Conservation (phyloP, 35 echinoderm and acorn worm species). For the Ophioderma brevispina region DNA sequence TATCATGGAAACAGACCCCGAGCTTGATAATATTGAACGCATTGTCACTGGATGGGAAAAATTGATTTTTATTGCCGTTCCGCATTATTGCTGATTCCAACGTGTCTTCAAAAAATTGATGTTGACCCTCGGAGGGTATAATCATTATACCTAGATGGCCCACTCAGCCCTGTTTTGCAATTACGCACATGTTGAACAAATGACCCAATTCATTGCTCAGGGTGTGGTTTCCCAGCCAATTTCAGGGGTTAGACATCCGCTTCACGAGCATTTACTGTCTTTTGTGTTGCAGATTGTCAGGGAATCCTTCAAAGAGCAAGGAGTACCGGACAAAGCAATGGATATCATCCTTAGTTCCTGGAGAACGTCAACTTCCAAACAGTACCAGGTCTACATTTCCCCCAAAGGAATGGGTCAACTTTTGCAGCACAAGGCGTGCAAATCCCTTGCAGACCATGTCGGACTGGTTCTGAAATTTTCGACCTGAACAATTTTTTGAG, state of each 20-base stretch:
- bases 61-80: constrained; percentile 22
- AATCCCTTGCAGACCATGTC: constrained; percentile 40
- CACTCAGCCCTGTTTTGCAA: constrained; percentile 20
- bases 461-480: neutral
- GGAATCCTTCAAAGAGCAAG: neutral
- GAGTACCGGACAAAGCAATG: constrained; percentile 10
- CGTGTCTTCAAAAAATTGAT: constrained; percentile 42
- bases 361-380: constrained; percentile 20
- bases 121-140: constrained; percentile 37
- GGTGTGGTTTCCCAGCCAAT: neutral
- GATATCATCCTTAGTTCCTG: constrained; percentile 18
- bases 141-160: constrained; percentile 27
- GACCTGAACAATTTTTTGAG: constrained; percentile 18
- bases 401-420: constrained; percentile 68
- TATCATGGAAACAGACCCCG: constrained; percentile 83
- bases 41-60: constrained; percentile 61
- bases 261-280: neutral
- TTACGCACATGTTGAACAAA: constrained; percentile 16
- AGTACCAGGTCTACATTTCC: neutral
- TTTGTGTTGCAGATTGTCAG: constrained; percentile 29
- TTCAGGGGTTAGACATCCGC: neutral
- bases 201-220: neutral
- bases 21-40: constrained; percentile 65
- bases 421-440: constrained; percentile 41
- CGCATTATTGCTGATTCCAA: constrained; percentile 30